phyloP scores from a whole-genome alignment of 2,113 vertebrate species.

The mouse (Mus musculus) region GRCm39 chr15:99985501-99986000 shows the following conservation, averaged over 20 bases:
- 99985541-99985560: background rate
- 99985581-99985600: background rate
- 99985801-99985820: background rate
- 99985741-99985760: background rate
- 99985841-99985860: background rate
- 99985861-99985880: background rate
- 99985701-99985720: constrained; percentile 12
- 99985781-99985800: background rate
- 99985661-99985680: background rate
- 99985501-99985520: constrained; percentile 37
- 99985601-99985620: background rate
- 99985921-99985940: background rate
- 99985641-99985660: background rate
- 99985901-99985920: background rate
- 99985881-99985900: background rate
- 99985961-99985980: background rate
- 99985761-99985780: background rate
- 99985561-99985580: constrained; percentile 15
- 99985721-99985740: background rate
- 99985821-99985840: background rate
- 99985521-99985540: background rate
- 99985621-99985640: background rate
- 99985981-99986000: constrained; percentile 36
- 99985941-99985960: constrained; percentile 40
- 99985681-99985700: background rate